These are phyloP conservation scores for Urechis unicinctus DNA, from an alignment of 2,888 invertebrate species.

Conservation along the genomic window DNA sequence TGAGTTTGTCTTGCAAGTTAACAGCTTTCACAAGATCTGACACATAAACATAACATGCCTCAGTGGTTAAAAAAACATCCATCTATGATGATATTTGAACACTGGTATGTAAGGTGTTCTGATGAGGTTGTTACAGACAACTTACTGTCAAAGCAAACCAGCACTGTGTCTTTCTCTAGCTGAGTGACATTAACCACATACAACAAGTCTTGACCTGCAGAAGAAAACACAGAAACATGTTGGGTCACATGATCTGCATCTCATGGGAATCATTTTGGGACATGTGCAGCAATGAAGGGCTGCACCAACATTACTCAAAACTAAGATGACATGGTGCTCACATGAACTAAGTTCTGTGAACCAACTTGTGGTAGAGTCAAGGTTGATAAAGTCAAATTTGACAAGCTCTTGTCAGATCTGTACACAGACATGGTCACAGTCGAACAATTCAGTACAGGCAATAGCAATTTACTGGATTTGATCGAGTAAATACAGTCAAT, in stretches of 20 bases:
- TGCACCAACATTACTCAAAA: neutral
- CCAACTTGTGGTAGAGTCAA: constrained; percentile 83
- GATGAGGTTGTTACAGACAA: no score
- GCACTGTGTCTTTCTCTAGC: constrained; percentile 85
- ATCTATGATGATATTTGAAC: no score
- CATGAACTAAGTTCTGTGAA: constrained; percentile 63
- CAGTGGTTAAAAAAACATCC: no score
- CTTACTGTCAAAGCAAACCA: constrained; percentile 78
- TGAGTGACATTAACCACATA: constrained; percentile 73
- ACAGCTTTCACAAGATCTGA: constrained; percentile 56
- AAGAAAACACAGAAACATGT: neutral
- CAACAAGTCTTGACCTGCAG: constrained; percentile 50
- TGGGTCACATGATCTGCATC: neutral
- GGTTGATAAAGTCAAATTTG: constrained; percentile 84
- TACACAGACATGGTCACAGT: no score
- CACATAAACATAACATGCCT: no score
- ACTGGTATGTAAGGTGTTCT: no score
- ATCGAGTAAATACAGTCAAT: no score
- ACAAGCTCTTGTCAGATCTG: constrained; percentile 54
- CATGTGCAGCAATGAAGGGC: neutral
- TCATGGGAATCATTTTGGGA: neutral
- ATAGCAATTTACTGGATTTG: no score
- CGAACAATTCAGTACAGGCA: no score
- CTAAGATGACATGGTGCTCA: neutral
- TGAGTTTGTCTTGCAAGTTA: constrained; percentile 65